Evolutionary conservation across 2,888 invertebrate genomes (phyloP).

Genomic region (Thera britannica): DNA sequence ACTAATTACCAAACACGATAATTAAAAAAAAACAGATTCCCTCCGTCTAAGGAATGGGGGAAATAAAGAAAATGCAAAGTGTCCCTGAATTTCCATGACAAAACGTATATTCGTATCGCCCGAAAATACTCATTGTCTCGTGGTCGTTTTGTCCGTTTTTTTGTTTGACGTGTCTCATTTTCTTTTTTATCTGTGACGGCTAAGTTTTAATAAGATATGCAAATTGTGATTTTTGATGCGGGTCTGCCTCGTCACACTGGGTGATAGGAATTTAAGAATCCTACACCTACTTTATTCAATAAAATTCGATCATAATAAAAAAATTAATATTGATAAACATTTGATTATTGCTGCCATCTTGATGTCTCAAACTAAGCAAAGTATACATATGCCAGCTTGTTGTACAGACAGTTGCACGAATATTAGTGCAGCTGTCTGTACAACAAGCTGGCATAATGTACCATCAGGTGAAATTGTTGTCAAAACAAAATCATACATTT

Average conservation of each 20-base stretch:
- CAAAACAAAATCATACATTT: background rate
- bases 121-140: conserved; percentile 81
- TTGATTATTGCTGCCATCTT: too few relatives aligned
- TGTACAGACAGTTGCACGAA: too few relatives aligned
- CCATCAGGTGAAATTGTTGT: background rate
- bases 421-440: too few relatives aligned
- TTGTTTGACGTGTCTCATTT: conserved; percentile 79
- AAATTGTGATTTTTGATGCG: conserved; percentile 65
- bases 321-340: too few relatives aligned
- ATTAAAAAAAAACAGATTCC: conserved; percentile 82
- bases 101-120: conserved; percentile 78
- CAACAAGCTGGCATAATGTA: too few relatives aligned
- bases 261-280: conserved; percentile 50
- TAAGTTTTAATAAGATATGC: conserved; percentile 83
- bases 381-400: too few relatives aligned
- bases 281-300: background rate
- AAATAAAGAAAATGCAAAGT: conserved; percentile 83
- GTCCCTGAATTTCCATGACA: conserved; percentile 83
- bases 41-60: conserved; percentile 64
- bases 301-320: too few relatives aligned
- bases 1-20: conserved; percentile 85
- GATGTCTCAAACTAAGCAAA: too few relatives aligned
- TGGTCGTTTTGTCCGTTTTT: conserved; percentile 73
- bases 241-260: conserved; percentile 57
- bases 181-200: conserved; percentile 79